These are phyloP conservation scores for Leistus spinibarbis DNA, from an alignment of 2,888 invertebrate genomes.

Conservation along the genomic window DNA sequence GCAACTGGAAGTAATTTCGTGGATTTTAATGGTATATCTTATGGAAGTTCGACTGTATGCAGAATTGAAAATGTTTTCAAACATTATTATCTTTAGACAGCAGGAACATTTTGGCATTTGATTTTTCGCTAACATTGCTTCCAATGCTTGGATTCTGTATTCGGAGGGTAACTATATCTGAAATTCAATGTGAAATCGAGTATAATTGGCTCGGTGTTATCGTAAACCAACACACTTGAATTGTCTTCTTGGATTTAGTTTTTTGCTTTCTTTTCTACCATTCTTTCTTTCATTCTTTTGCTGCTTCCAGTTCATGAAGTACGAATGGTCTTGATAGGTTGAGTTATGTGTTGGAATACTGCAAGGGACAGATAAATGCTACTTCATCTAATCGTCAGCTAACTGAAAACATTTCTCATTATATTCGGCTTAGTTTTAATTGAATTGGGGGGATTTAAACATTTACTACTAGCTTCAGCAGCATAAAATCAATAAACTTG, in stretches of 20 bases:
- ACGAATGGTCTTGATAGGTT: slow-evolving; percentile 32
- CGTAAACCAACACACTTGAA: neutral
- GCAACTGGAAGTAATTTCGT: no score
- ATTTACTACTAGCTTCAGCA: neutral
- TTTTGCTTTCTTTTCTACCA: neutral
- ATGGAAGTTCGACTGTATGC: no score
- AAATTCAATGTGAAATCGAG: neutral
- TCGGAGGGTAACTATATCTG: neutral
- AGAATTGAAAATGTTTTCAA: no score
- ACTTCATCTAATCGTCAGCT: neutral
- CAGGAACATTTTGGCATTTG: no score
- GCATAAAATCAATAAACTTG: no score
- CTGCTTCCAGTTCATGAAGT: slow-evolving; percentile 28
- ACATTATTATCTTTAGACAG: no score
- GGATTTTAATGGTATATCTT: no score
- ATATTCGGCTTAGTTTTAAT: slow-evolving; percentile 8
- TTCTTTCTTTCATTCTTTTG: neutral
- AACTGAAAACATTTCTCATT: neutral
- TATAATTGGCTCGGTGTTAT: neutral
- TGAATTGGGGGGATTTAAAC: neutral
- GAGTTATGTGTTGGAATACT: slow-evolving; percentile 17
- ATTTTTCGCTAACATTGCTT: no score
- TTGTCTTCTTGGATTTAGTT: neutral
- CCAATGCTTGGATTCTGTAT: no score
- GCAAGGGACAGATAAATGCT: neutral